Evolutionary conservation across 2,888 invertebrate species (phyloP).

Genomic region (Automeris io): DNA sequence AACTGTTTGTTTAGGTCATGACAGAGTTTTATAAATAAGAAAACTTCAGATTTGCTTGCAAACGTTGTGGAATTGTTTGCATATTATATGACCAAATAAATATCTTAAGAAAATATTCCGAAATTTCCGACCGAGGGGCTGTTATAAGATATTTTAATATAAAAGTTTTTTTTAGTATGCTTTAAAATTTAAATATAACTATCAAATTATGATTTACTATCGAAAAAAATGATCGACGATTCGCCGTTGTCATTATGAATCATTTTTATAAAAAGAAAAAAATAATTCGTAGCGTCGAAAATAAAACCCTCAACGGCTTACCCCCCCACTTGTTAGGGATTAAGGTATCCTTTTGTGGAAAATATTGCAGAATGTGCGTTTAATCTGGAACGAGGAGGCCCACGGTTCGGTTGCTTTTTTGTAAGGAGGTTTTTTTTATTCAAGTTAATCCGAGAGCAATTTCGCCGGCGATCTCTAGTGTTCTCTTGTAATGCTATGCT

Average conservation of each 20-base stretch:
- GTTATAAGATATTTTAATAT: too few species aligned
- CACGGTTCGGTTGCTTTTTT: slow-evolving; percentile 58
- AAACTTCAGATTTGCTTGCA: neutral
- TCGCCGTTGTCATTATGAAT: too few species aligned
- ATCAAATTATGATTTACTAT: too few species aligned
- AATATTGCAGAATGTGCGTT: slow-evolving; percentile 73
- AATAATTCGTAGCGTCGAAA: slow-evolving; percentile 37
- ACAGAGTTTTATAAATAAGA: neutral
- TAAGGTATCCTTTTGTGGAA: slow-evolving; percentile 74
- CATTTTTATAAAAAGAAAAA: too few species aligned
- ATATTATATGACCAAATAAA: neutral
- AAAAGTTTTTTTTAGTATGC: too few species aligned
- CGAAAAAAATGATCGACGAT: too few species aligned
- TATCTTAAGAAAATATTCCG: too few species aligned
- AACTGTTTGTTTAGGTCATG: neutral
- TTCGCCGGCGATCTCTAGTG: slow-evolving; percentile 22
- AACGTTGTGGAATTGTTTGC: neutral
- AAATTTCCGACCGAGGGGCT: too few species aligned
- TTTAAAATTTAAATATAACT: too few species aligned
- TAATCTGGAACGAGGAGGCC: slow-evolving; percentile 55
- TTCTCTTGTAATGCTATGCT: slow-evolving; percentile 12
- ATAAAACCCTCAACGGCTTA: slow-evolving; percentile 47
- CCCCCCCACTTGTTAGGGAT: slow-evolving; percentile 70
- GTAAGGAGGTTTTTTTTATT: slow-evolving; percentile 46
- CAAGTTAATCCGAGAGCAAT: slow-evolving; percentile 54